Evolutionary conservation across 2,797 vertebrate genomes (phyloP), one percentile per base, ranked within the genome.

Genomic region (Psittacula echo): DNA sequence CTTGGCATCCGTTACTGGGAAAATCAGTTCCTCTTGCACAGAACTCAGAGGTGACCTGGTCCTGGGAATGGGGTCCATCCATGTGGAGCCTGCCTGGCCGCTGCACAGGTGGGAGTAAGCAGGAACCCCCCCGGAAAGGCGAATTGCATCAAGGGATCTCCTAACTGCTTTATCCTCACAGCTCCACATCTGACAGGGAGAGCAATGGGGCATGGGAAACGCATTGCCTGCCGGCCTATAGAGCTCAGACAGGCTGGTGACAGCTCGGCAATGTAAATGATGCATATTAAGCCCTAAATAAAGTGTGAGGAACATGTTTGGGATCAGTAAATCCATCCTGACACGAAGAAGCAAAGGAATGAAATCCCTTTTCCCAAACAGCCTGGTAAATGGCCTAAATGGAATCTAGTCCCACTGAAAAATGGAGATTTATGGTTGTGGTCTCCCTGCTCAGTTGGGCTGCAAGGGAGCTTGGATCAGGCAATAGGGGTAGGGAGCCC

Each of bases 291-390:
- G 90, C 90, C 88, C 73, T 60, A 93, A 94, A 95, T 93, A 96
- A 96, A 95, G 90, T 91, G 95, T 22, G 73, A 94, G 91, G 90
- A 96, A 93, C 90, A 21, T 94, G 91, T 72, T 86, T 90, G 91
- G 87, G 94, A 96, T 95, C 94, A 94, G 85, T 82, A 96, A 95
- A 96, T 96, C 91, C 91, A 54, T 73, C 91, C 87, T 95, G 94
- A 95, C 94, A 94, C 58, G 85, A 94, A 93, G 91, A 78, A 95
- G 88, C 42, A 37, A 54, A 90, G 83, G 72, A 93, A 91, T 84
- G 62, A 95, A 95, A 93, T 95, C 90, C 77, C 77, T 95, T 94
- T 93, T 60, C 85, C 83, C 76, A 86, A 86, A 86, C 79, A 95
- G 96, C 20, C 91, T 58, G 62, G 47, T 72, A 87, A 93, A 67